phyloP scores from a whole-genome alignment of 2,797 vertebrate species.

The Borostomias antarcticus region DNA sequence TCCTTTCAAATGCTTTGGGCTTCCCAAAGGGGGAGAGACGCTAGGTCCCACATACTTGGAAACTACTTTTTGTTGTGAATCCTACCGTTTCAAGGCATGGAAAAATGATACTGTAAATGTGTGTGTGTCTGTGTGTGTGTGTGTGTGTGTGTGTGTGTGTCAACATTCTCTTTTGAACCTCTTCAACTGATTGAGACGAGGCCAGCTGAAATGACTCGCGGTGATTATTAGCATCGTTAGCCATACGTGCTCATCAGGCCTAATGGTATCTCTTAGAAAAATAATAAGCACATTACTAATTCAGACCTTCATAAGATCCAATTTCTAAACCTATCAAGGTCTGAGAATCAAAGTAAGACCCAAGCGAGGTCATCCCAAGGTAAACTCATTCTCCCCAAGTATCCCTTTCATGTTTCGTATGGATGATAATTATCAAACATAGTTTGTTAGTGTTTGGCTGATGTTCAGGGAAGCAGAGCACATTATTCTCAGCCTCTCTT shows the following conservation, averaged over 20 bases:
- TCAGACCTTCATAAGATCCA: neutral
- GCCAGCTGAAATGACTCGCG: neutral
- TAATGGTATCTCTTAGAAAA: neutral
- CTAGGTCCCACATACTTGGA: constrained; percentile 41
- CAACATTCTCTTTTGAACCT: neutral
- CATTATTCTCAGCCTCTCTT: too few species aligned
- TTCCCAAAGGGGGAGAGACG: constrained; percentile 47
- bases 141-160: too few species aligned
- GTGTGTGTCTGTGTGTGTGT: neutral
- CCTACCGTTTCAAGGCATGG: constrained; percentile 19
- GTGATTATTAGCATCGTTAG: too few species aligned
- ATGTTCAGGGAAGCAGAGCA: neutral
- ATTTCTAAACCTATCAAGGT: neutral
- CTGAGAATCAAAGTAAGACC: constrained; percentile 17
- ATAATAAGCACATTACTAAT: too few species aligned
- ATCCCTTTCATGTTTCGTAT: constrained; percentile 15
- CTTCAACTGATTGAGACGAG: neutral
- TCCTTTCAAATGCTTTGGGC: constrained; percentile 54
- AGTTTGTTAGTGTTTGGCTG: constrained; percentile 10
- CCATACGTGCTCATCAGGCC: neutral
- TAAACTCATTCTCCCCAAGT: constrained; percentile 20
- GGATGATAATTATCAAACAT: constrained; percentile 15
- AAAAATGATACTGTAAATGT: neutral
- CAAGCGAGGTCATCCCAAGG: constrained; percentile 15
- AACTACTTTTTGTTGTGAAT: constrained; percentile 44